Evolutionary conservation across 2,113 vertebrate genomes (phyloP).

Genomic region (Oreotragus oreotragus): DNA sequence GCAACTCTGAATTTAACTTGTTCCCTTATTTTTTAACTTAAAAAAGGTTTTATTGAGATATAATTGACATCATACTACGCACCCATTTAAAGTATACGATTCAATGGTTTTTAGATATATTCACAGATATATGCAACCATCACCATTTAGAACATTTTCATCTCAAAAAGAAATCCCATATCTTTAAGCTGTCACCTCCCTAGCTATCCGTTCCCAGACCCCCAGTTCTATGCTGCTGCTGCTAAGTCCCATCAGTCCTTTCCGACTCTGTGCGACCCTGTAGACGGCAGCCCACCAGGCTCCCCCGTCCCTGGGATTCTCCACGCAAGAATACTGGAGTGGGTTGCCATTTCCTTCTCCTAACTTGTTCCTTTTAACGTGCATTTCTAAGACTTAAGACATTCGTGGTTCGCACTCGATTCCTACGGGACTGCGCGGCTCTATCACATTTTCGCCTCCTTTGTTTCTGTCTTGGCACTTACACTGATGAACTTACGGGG

Average conservation of each 20-base stretch:
- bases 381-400: neutral
- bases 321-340: too few species aligned
- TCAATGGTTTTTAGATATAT: too few species aligned
- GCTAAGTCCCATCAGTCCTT: too few species aligned
- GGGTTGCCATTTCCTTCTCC: too few species aligned
- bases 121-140: too few species aligned
- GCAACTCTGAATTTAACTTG: neutral
- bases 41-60: neutral
- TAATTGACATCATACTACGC: neutral
- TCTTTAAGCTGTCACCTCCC: neutral
- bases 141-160: too few species aligned
- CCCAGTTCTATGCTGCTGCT: neutral
- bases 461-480: neutral
- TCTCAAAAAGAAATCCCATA: too few species aligned
- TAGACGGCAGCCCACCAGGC: too few species aligned
- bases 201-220: neutral
- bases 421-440: neutral
- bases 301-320: too few species aligned
- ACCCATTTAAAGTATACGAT: too few species aligned
- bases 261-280: rapidly evolving
- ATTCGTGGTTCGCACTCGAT: neutral
- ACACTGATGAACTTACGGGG: neutral
- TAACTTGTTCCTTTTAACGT: neutral
- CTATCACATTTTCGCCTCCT: too few species aligned
- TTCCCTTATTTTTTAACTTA: neutral